phyloP scores from a whole-genome alignment of 2,113 vertebrate genomes.

The Platichthys stellatus region DNA sequence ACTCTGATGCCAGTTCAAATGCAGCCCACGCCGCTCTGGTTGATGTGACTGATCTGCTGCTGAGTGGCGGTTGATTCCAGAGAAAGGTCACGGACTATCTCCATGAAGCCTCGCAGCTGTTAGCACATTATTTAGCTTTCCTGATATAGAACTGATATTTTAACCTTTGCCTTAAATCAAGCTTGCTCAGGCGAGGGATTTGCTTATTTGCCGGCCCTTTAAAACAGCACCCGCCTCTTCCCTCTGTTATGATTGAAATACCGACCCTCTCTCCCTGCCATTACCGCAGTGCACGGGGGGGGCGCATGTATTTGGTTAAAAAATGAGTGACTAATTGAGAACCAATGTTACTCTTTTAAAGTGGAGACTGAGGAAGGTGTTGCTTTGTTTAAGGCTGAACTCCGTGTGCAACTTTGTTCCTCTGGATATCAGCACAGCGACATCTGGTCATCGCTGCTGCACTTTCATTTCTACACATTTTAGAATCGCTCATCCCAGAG shows the following conservation, averaged over 20 bases:
- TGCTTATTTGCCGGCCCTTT: slow-evolving; percentile 57
- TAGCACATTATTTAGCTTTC: slow-evolving; percentile 32
- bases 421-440: background rate
- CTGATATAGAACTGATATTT: slow-evolving; percentile 53
- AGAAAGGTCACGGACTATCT: slow-evolving; percentile 43
- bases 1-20: slow-evolving; percentile 9
- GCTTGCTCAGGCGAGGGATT: slow-evolving; percentile 72
- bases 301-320: background rate
- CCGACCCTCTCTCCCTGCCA: background rate
- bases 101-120: slow-evolving; percentile 48
- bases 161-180: slow-evolving; percentile 78
- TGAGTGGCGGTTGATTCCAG: background rate
- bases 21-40: slow-evolving; percentile 1
- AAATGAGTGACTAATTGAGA: slow-evolving; percentile 11
- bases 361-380: background rate
- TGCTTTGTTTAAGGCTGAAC: too few relatives aligned
- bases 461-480: background rate
- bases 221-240: slow-evolving; percentile 25
- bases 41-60: background rate
- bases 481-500: background rate
- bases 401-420: background rate
- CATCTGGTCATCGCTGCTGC: background rate
- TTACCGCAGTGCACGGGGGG: background rate
- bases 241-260: slow-evolving; percentile 14
- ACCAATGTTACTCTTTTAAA: background rate